Conservation (phyloP, 2,888 invertebrate species). For the Nyleta sp. region DNA sequence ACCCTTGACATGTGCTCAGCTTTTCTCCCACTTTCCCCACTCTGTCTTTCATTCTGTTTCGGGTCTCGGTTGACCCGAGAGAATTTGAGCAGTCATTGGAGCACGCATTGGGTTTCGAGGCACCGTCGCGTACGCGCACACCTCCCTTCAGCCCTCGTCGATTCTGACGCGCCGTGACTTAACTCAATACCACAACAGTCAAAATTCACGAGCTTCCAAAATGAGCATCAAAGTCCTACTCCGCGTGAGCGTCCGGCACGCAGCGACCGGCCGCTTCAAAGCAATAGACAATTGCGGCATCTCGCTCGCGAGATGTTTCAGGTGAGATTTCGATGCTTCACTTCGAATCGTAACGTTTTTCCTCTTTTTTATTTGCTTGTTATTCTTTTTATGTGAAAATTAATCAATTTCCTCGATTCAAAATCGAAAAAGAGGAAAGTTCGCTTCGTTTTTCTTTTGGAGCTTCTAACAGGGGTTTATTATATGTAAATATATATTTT, state of each 20-base stretch:
- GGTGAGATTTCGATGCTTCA: conserved; percentile 72
- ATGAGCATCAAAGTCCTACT: conserved; percentile 75
- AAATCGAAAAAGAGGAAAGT: too few relatives aligned
- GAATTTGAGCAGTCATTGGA: conserved; percentile 34
- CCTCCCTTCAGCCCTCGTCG: neutral
- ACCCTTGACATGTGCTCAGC: conserved; percentile 49
- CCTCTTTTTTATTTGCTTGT: too few relatives aligned
- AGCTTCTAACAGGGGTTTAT: too few relatives aligned
- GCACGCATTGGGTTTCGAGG: conserved; percentile 53
- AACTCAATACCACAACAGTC: neutral
- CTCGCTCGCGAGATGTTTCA: conserved; percentile 74
- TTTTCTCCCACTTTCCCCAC: conserved; percentile 57
- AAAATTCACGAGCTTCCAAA: conserved; percentile 27
- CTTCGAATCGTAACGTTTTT: too few relatives aligned
- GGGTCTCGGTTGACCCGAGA: conserved; percentile 45
- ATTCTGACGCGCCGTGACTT: neutral
- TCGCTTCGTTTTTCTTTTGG: too few relatives aligned
- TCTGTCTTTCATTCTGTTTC: conserved; percentile 45
- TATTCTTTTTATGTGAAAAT: too few relatives aligned
- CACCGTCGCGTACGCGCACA: conserved; percentile 35
- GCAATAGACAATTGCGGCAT: conserved; percentile 69
- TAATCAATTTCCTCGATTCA: too few relatives aligned
- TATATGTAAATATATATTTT: too few relatives aligned
- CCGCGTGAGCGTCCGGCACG: conserved; percentile 71
- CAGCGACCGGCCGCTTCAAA: conserved; percentile 60